Conservation (phyloP, 2,797 vertebrate species). For the Neosilurus hyrtlii region DNA sequence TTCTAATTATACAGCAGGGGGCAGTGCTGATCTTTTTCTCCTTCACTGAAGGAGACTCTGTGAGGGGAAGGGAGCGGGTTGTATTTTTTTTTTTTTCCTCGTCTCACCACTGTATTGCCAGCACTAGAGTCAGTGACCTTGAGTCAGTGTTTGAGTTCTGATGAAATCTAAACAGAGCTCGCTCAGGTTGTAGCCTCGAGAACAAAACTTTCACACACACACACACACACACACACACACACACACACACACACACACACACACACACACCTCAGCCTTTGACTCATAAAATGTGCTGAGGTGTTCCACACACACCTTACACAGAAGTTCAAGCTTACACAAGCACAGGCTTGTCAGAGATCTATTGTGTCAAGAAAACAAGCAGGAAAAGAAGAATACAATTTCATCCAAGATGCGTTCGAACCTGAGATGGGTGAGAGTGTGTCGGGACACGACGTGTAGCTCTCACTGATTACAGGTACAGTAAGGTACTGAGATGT, state of each 20-base stretch:
- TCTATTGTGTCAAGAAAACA: neutral
- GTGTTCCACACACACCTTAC: slow-evolving; percentile 8
- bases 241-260: neutral
- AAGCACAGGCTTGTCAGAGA: neutral
- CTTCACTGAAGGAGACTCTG: neutral
- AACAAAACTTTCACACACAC: neutral
- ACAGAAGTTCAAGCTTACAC: slow-evolving; percentile 2
- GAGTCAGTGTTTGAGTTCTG: neutral
- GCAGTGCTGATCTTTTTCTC: slow-evolving; percentile 20
- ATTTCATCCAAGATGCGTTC: neutral
- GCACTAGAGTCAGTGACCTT: neutral
- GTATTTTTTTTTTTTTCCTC: neutral
- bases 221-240: neutral
- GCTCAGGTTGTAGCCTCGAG: neutral
- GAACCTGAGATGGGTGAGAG: neutral
- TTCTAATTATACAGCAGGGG: slow-evolving; percentile 17
- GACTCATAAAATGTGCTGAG: slow-evolving; percentile 1
- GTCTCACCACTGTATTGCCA: neutral
- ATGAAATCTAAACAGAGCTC: slow-evolving; percentile 1
- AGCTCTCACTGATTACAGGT: neutral
- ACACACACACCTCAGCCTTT: slow-evolving; percentile 36
- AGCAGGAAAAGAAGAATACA: neutral
- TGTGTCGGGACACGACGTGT: neutral
- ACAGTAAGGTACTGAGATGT: neutral
- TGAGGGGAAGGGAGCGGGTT: neutral